phyloP scores from a whole-genome alignment of 2,113 vertebrate genomes.

The Ploceus nigricollis region DNA sequence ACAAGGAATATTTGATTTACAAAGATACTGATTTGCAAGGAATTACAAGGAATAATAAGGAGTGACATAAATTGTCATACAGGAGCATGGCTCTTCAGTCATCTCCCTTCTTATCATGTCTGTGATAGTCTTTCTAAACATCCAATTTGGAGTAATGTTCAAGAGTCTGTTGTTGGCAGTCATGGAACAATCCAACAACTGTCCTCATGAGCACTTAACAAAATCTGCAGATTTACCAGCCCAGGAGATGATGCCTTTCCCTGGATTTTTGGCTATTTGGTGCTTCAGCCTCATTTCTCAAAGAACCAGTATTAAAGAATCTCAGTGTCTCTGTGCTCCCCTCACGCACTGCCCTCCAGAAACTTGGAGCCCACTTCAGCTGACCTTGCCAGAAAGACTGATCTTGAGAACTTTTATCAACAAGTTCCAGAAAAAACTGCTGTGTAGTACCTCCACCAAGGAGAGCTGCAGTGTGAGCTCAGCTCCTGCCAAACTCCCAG shows the following conservation, averaged over 20 bases:
- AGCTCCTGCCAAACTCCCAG: neutral
- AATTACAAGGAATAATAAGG: neutral
- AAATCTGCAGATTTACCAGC: neutral
- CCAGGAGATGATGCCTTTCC: neutral
- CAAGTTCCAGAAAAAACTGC: neutral
- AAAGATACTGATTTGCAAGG: neutral
- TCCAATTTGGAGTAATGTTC: neutral
- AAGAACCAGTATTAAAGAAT: neutral
- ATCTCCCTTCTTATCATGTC: neutral
- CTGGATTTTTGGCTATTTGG: neutral
- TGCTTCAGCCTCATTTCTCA: neutral
- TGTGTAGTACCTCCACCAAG: accelerated
- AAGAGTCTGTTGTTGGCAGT: neutral
- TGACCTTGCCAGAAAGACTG: neutral
- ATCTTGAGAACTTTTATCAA: neutral
- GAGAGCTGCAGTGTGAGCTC: neutral
- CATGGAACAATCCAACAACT: neutral
- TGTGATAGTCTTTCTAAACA: neutral
- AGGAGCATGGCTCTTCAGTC: neutral
- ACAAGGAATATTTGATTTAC: neutral
- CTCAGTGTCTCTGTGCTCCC: neutral
- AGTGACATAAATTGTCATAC: neutral
- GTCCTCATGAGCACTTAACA: neutral
- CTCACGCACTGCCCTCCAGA: neutral
- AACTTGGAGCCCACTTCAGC: neutral